Evolutionary conservation across 2,797 vertebrate species (phyloP).

Genomic region (Mycteria americana): DNA sequence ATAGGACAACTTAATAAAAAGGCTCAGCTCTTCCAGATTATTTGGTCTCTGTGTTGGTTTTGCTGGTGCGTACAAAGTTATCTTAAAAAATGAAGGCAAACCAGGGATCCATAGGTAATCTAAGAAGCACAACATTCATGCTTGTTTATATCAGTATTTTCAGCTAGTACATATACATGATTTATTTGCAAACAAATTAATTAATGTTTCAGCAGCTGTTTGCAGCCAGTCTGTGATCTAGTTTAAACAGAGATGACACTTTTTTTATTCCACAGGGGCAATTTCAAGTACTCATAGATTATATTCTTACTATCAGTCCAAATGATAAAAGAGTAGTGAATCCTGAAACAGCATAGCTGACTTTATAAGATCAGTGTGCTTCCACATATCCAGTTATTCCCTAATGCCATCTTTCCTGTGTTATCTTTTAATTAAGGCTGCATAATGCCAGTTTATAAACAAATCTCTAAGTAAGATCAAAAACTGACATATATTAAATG

Average conservation of each 20-base stretch:
- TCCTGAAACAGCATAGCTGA: conserved; percentile 65
- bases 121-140: conserved; percentile 49
- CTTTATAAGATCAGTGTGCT: conserved; percentile 65
- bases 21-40: conserved; percentile 3
- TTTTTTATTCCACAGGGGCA: conserved; percentile 72
- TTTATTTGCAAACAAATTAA: conserved; percentile 94
- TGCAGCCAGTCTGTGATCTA: conserved; percentile 83
- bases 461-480: conserved; percentile 76
- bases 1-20: neutral
- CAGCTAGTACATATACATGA: conserved; percentile 72
- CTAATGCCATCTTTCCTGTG: conserved; percentile 61
- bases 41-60: conserved; percentile 33
- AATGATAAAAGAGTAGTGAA: conserved; percentile 72
- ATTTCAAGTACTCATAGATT: conserved; percentile 71
- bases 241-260: conserved; percentile 76
- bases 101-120: conserved; percentile 59
- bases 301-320: conserved; percentile 68
- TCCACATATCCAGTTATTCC: conserved; percentile 48
- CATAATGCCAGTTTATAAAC: conserved; percentile 76
- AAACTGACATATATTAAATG: conserved; percentile 71
- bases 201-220: conserved; percentile 94
- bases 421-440: conserved; percentile 76
- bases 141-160: conserved; percentile 76
- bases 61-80: neutral
- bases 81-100: conserved; percentile 55